phyloP scores from a whole-genome alignment of 2,888 invertebrate genomes.

The Tenthredo notha region DNA sequence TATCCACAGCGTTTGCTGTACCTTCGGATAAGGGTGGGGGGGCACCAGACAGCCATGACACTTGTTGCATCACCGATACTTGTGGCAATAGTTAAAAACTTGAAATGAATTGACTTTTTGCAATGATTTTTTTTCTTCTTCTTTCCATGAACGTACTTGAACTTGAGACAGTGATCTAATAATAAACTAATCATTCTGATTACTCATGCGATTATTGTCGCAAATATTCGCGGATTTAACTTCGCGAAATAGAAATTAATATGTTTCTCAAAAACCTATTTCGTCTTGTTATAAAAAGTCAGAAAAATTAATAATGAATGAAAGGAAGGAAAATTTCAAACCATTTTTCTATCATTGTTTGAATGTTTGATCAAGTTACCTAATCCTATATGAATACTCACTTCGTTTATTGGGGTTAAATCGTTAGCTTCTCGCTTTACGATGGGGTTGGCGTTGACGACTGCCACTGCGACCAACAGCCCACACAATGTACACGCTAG shows the following conservation, averaged over 20 bases:
- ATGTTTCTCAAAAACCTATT: not conserved
- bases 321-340: not conserved
- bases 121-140: not conserved
- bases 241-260: not conserved
- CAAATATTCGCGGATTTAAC: not conserved
- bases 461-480: slow-evolving; percentile 63
- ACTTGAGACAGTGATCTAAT: slow-evolving; percentile 12
- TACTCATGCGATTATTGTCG: not conserved
- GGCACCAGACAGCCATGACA: slow-evolving; percentile 13
- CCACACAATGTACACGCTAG: slow-evolving; percentile 64
- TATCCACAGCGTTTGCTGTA: not conserved
- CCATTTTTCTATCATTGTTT: not conserved
- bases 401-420: slow-evolving; percentile 75
- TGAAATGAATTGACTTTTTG: not conserved
- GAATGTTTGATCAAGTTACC: not conserved
- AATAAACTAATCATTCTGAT: not conserved
- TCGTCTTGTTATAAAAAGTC: not conserved
- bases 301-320: not conserved
- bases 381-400: slow-evolving; percentile 63
- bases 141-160: not conserved
- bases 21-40: not conserved
- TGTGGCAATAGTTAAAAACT: not conserved
- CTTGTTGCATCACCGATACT: slow-evolving; percentile 5
- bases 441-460: slow-evolving; percentile 68
- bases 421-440: slow-evolving; percentile 72